Base-by-base conservation (phyloP, 92 coral and sea anemone genomes). In the Chrysogorgia sp. region DNA sequence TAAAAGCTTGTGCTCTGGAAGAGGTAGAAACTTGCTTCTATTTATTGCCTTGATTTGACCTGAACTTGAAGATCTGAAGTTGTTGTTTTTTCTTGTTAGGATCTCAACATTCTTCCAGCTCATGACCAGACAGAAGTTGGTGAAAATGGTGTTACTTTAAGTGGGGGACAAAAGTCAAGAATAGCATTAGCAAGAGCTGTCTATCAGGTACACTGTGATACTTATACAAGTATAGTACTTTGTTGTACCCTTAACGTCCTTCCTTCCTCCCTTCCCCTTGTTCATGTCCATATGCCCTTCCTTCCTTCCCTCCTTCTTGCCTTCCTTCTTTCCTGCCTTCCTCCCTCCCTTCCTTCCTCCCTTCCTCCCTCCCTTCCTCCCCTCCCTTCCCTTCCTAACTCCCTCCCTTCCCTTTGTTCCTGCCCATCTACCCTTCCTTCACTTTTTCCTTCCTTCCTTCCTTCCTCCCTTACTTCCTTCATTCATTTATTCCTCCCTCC, bases 61-160 rank as follows among this genome's bases (percentile, higher is more conserved):
- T 4, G 12, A 4, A 37, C 6, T 37, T 37, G 62, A 56, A 21
- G 15, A 26, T 8, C 62, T 56, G 25, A 4, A 56, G 20, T 64
- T 15, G 23, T 13, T 19, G 40, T 29, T 37, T 41, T 20, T 64
- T 74, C 40, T 50, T 25, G 26, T 10, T 25, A 94, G 98, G 98
- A 94, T 84, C 83, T 94, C 21, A 88, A 82, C 32, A 84, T 85
- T 53, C 86, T 94, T 40, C 98, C 98, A 24, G 90, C 92, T 1
- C 94, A 96, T 13, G 98, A 91, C 64, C 94, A 91, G 57, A 94
- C 98, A 9, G 98, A 94, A 78, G 90, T 94, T 30, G 98, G 98
- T 15, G 98, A 94, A 84, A 94, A 94, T 78, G 98, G 98, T 19
- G 98, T 94, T 15, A 94, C 96, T 17, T 87, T 94, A 20, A 94